phyloP scores from a whole-genome alignment of 2,113 vertebrate species.

The Heloderma charlesbogerti region DNA sequence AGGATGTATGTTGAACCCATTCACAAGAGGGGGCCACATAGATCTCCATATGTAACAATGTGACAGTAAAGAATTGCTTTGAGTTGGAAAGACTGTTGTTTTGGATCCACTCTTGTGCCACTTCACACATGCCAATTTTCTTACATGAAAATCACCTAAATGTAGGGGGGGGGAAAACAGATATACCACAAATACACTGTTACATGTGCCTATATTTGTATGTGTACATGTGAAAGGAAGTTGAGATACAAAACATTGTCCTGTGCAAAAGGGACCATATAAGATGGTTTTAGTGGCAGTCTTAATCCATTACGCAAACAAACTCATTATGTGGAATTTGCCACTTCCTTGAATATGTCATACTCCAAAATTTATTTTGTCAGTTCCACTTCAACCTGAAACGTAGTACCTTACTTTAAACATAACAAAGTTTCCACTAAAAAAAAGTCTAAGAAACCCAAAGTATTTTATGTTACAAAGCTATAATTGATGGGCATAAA shows the following conservation, averaged over 20 bases:
- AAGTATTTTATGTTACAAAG: constrained; percentile 75
- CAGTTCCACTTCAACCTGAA: constrained; percentile 56
- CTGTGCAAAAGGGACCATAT: not conserved
- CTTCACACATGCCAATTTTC: not conserved
- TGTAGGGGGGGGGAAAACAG: not conserved
- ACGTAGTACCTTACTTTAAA: constrained; percentile 49
- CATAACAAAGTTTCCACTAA: constrained; percentile 64
- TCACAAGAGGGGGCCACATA: not conserved
- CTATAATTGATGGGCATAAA: constrained; percentile 67
- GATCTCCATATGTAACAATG: not conserved
- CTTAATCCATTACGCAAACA: constrained; percentile 60
- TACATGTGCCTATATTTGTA: not conserved
- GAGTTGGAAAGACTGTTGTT: not conserved
- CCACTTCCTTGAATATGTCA: constrained; percentile 64
- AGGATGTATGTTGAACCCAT: not conserved
- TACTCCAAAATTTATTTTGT: constrained; percentile 60
- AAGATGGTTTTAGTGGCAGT: constrained; percentile 56
- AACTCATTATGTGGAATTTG: constrained; percentile 58
- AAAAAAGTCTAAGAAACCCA: constrained; percentile 62
- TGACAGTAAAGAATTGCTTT: not conserved
- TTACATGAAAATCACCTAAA: not conserved
- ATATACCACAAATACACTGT: not conserved
- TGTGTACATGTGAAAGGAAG: not conserved
- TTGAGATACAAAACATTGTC: not conserved
- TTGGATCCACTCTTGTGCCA: not conserved